Evolutionary conservation across 2,797 vertebrate species (phyloP).

Genomic region (Threskiornis aethiopicus): DNA sequence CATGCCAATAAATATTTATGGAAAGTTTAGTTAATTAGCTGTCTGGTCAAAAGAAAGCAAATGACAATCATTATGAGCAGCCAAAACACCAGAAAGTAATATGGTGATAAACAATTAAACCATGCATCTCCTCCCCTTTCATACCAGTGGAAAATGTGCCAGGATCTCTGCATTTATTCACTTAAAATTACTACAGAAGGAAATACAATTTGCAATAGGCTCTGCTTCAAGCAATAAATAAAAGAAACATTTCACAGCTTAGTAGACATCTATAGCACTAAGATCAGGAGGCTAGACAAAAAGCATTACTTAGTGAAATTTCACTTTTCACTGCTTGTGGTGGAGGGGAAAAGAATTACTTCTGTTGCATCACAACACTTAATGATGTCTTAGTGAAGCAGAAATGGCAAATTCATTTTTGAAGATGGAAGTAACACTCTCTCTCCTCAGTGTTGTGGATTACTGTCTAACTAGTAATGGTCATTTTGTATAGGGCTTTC

Average conservation of each 20-base stretch:
- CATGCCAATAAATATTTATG: constrained; percentile 25
- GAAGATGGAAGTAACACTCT: background rate
- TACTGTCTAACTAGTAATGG: background rate
- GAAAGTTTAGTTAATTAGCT: constrained; percentile 1
- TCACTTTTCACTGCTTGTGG: background rate
- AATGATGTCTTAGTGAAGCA: background rate
- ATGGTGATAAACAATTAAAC: background rate
- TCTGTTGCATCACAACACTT: background rate
- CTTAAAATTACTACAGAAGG: background rate
- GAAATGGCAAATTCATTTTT: background rate
- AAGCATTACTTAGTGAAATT: background rate
- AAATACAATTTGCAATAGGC: background rate
- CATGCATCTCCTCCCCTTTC: background rate
- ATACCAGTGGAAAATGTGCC: background rate
- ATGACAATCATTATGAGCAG: background rate
- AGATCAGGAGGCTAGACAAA: background rate
- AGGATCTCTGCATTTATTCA: background rate
- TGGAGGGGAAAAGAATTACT: background rate
- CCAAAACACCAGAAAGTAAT: background rate
- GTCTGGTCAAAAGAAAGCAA: constrained; percentile 13
- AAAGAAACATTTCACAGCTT: background rate
- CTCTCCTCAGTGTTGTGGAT: background rate
- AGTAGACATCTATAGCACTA: background rate
- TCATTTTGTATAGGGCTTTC: background rate
- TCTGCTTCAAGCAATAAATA: constrained; percentile 7